Evolutionary conservation across 1,140 invertebrate species (phyloP), one percentile per base, ranked within the genome.

Genomic region (Oreohelix idahoensis): DNA sequence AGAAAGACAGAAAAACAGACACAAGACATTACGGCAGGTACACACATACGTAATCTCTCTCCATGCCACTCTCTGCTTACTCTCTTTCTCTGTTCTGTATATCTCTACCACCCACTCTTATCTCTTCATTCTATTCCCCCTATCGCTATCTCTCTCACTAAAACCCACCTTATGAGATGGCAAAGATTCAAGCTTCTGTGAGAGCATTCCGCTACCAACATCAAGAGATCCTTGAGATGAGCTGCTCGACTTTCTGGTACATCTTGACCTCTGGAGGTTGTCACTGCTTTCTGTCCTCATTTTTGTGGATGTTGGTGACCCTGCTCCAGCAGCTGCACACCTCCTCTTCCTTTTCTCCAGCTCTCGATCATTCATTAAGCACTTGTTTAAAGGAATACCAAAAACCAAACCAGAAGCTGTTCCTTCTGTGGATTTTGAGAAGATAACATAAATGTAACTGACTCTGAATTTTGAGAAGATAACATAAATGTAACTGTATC

Each of bases 351-450:
- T 87, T 94, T 95, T 84, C 94, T 94, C 78, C 93, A 92, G 93
- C 87, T 95, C 94, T 80, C 95, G 88, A 90, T 97, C 96, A 86
- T 96, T 96, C 87, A 96, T 95, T 79, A 97, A 94, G 89, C 96
- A 97, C 88, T 96, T 95, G 53, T 94, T 93, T 84, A 98, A 92
- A 13, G 96, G 95, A 84, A 97, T 95, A 2, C 96, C 96, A 90
- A 98, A 98, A 83, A 97, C 95, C 82, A 96, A 85, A 0, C 93
- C 93, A 45, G 84, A 66, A 0, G 84, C 66, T 83, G 83, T 32
- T 73, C 35, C 63, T 70, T 79, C 78, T 63, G 78, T 58, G 26
- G 42, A 45, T 45, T 45, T 5, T 45, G 42, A 15, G 42, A 8
- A 45, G 42, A 45, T 45, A 8, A 45, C n/a, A n/a, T n/a, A n/a